Conservation (phyloP, 30 jellyfish, hydroid and myxozoan genomes). For the Haliclystus octoradiatus region DNA sequence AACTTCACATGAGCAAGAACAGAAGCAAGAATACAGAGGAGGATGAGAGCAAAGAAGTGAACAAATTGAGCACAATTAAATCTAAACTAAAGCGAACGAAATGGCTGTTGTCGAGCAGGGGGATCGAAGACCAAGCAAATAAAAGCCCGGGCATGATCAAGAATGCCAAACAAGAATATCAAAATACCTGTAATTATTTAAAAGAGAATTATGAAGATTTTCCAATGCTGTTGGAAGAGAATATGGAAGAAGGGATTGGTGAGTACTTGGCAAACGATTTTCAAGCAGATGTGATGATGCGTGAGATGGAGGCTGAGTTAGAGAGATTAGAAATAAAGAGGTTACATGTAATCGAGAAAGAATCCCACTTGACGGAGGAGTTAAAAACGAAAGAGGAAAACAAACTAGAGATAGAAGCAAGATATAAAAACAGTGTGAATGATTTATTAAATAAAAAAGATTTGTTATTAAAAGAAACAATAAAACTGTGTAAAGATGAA, state of each 20-base stretch:
- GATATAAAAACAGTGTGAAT: not conserved
- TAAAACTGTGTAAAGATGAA: not conserved
- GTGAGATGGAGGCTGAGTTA: not conserved
- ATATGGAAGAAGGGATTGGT: constrained; percentile 21
- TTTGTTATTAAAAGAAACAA: not conserved
- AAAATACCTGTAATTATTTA: not conserved
- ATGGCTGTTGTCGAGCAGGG: not conserved
- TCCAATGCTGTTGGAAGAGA: constrained; percentile 35
- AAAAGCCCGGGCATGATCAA: too few relatives aligned
- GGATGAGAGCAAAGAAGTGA: not conserved
- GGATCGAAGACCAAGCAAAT: not conserved
- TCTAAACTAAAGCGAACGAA: not conserved
- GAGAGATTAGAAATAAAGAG: not conserved
- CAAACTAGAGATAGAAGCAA: not conserved
- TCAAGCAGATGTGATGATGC: not conserved
- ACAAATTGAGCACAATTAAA: not conserved
- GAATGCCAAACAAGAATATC: not conserved
- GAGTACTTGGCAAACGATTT: not conserved
- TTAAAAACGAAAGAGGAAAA: constrained; percentile 2
- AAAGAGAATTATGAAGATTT: constrained; percentile 7
- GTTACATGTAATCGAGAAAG: not conserved
- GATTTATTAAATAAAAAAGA: not conserved
- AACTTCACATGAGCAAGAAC: not conserved
- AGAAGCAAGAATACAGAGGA: not conserved
- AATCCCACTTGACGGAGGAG: constrained; percentile 12